Conservation (phyloP, 1,140 invertebrate genomes). For the Aphelenchoides besseyi region DNA sequence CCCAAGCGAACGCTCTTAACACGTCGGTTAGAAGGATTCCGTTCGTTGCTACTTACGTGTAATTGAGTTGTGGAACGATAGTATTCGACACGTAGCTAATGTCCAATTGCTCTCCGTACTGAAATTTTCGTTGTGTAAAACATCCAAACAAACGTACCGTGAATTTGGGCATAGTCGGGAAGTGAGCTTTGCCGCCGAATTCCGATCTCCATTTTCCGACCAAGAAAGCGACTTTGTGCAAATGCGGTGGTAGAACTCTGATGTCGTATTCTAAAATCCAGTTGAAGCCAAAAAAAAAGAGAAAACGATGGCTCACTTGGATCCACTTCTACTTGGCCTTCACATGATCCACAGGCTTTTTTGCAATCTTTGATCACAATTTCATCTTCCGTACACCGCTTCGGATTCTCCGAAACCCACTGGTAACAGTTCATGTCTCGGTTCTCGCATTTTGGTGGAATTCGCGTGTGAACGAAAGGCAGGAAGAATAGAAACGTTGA, state of each 20-base stretch:
- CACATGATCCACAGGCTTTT: constrained; percentile 49
- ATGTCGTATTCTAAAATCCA: constrained; percentile 55
- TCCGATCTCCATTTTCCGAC: constrained; percentile 57
- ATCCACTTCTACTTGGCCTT: constrained; percentile 36
- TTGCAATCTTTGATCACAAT: constrained; percentile 48
- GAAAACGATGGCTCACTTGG: constrained; percentile 33
- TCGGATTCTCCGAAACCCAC: constrained; percentile 52
- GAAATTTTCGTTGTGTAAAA: constrained; percentile 37
- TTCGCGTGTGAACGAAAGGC: neutral
- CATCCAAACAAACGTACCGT: no score
- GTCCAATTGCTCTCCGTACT: constrained; percentile 59
- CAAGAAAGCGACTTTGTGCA: constrained; percentile 54
- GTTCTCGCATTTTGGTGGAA: constrained; percentile 35
- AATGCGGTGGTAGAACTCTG: constrained; percentile 36
- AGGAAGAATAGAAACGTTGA: constrained; percentile 5
- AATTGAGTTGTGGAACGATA: constrained; percentile 53
- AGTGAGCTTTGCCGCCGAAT: constrained; percentile 61
- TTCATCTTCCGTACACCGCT: constrained; percentile 43
- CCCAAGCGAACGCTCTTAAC: constrained; percentile 61
- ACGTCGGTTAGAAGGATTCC: constrained; percentile 1
- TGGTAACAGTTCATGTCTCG: constrained; percentile 51
- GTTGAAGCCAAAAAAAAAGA: constrained; percentile 11
- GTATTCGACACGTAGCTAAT: constrained; percentile 30
- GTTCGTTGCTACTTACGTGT: constrained; percentile 46
- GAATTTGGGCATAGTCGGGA: constrained; percentile 61